Conservation (phyloP, 2,797 vertebrate species). For the Anguilla megastoma region DNA sequence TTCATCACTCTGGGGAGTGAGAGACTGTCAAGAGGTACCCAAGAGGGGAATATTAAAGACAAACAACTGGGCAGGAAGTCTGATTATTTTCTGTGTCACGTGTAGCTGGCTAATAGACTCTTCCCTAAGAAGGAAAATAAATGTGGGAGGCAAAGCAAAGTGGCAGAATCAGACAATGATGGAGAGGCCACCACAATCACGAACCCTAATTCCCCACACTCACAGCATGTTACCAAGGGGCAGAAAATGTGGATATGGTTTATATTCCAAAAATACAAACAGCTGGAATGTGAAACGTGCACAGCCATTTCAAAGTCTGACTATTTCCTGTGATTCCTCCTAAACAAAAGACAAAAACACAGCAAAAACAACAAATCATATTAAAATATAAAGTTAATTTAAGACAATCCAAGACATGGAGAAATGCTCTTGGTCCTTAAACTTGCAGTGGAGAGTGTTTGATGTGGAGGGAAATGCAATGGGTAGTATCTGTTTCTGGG, state of each 20-base stretch:
- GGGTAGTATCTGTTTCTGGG: conserved; percentile 38
- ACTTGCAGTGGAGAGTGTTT: not conserved
- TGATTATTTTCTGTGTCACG: not conserved
- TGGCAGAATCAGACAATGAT: not conserved
- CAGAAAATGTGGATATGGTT: not conserved
- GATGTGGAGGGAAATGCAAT: not conserved
- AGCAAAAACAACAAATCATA: not conserved
- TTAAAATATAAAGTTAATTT: not conserved
- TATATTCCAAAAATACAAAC: conserved; percentile 6
- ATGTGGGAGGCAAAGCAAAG: conserved; percentile 6
- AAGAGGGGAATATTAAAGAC: not conserved
- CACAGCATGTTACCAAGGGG: not conserved
- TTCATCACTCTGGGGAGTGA: not conserved
- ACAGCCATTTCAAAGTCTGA: not conserved
- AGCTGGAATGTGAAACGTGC: not conserved
- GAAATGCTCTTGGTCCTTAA: conserved; percentile 11
- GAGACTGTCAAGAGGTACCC: not conserved
- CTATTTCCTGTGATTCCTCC: not conserved
- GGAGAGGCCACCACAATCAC: conserved; percentile 1
- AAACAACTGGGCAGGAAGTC: not conserved
- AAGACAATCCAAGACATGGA: not conserved
- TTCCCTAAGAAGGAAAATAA: not conserved
- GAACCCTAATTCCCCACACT: not conserved
- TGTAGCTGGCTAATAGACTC: not conserved
- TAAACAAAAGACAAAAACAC: not conserved